These are phyloP conservation scores for Daphoenositta chrysoptera DNA, from an alignment of 2,113 vertebrate genomes.

Conservation along the genomic window DNA sequence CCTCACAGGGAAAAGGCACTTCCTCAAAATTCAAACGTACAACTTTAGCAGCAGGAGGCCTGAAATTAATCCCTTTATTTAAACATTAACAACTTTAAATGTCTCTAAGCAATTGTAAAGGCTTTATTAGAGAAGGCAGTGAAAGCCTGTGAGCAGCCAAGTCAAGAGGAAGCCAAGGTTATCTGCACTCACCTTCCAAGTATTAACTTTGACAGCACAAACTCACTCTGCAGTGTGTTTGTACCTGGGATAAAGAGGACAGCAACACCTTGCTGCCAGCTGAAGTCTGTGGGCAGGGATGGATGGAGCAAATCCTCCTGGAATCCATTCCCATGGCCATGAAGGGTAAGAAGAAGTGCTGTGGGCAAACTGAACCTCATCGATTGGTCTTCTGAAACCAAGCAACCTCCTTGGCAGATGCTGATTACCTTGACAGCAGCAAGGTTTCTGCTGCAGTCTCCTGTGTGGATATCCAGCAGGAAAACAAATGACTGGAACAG, in stretches of 20 bases:
- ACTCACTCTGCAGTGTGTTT: not conserved
- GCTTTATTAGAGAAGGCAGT: not conserved
- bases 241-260: not conserved
- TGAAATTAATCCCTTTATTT: constrained; percentile 35
- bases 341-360: not conserved
- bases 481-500: not conserved
- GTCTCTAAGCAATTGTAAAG: constrained; percentile 21
- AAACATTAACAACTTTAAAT: not conserved
- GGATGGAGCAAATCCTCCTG: not conserved
- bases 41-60: not conserved
- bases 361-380: not conserved
- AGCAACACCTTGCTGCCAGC: not conserved
- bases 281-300: not conserved
- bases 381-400: rapidly evolving
- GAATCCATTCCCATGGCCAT: not conserved
- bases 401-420: not conserved
- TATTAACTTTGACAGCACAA: not conserved
- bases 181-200: not conserved
- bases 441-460: not conserved
- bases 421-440: not conserved
- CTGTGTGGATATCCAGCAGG: not conserved
- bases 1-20: not conserved
- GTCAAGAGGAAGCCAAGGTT: not conserved
- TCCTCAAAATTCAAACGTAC: not conserved
- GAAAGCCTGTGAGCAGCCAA: not conserved